phyloP scores from a whole-genome alignment of 1,140 invertebrate species.

The Leptoteleia sp. region DNA sequence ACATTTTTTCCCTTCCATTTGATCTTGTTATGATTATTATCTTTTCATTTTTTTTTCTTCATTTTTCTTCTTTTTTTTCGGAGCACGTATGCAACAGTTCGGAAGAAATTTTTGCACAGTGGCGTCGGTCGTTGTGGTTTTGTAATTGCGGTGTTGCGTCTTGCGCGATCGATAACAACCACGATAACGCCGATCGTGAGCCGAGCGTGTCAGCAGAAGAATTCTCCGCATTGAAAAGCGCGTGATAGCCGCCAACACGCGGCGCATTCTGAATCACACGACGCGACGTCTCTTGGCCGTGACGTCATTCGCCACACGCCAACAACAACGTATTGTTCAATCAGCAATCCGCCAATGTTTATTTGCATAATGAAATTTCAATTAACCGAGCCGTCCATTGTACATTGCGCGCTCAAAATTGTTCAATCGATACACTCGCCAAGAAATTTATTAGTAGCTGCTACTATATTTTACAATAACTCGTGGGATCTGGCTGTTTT shows the following conservation, averaged over 20 bases:
- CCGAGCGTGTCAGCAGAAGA: no score
- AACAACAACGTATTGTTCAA: constrained; percentile 22
- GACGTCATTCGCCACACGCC: constrained; percentile 36
- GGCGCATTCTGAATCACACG: constrained; percentile 60
- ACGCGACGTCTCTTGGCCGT: constrained; percentile 28
- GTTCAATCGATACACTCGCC: no score
- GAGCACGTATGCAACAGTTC: not conserved
- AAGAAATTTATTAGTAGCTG: no score
- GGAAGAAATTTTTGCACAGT: not conserved
- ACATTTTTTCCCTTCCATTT: no score
- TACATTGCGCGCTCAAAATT: no score
- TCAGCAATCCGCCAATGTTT: constrained; percentile 11
- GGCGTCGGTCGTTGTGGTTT: constrained; percentile 21
- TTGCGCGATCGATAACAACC: constrained; percentile 53
- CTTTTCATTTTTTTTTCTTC: no score
- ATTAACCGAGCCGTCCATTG: no score
- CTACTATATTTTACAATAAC: no score
- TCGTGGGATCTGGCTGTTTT: no score
- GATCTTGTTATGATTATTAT: no score
- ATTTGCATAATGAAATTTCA: constrained; percentile 7
- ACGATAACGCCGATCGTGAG: constrained; percentile 40
- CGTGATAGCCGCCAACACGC: constrained; percentile 56
- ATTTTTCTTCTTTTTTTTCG: no score
- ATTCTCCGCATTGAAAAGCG: constrained; percentile 44
- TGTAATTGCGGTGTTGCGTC: constrained; percentile 24